These are phyloP conservation scores for Atta texana DNA, from an alignment of 1,140 invertebrate genomes.

Conservation along the genomic window DNA sequence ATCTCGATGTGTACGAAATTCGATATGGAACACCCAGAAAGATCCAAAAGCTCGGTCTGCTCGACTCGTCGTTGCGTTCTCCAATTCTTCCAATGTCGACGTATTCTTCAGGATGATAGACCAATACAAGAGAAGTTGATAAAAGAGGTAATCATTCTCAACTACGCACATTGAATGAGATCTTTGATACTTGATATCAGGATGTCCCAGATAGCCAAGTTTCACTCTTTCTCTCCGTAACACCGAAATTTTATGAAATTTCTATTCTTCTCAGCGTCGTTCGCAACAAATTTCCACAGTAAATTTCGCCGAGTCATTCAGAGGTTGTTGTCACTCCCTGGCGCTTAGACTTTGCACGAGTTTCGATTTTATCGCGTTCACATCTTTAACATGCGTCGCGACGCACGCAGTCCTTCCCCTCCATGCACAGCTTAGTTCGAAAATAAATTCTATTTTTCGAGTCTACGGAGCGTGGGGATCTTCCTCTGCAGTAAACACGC, in stretches of 20 bases:
- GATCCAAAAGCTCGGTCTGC: neutral
- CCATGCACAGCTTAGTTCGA: slow-evolving; percentile 8
- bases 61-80: slow-evolving; percentile 19
- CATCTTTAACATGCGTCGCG: slow-evolving; percentile 25
- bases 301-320: neutral
- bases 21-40: neutral
- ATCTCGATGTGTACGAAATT: neutral
- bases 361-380: neutral
- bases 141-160: slow-evolving; percentile 4
- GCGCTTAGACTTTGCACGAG: neutral
- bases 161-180: neutral
- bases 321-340: neutral
- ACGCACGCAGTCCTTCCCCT: slow-evolving; percentile 5
- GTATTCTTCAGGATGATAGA: slow-evolving; percentile 25
- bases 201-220: neutral
- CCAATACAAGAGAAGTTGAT: neutral
- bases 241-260: neutral
- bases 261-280: slow-evolving; percentile 1
- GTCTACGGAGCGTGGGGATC: slow-evolving; percentile 15
- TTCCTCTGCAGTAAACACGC: slow-evolving; percentile 21
- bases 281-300: neutral
- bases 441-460: slow-evolving; percentile 43
- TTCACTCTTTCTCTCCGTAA: neutral
- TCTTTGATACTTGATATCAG: neutral
- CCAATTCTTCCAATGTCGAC: slow-evolving; percentile 37